These are phyloP conservation scores for Delphinus delphis DNA, from an alignment of 2,113 vertebrate genomes.

Conservation along the genomic window DNA sequence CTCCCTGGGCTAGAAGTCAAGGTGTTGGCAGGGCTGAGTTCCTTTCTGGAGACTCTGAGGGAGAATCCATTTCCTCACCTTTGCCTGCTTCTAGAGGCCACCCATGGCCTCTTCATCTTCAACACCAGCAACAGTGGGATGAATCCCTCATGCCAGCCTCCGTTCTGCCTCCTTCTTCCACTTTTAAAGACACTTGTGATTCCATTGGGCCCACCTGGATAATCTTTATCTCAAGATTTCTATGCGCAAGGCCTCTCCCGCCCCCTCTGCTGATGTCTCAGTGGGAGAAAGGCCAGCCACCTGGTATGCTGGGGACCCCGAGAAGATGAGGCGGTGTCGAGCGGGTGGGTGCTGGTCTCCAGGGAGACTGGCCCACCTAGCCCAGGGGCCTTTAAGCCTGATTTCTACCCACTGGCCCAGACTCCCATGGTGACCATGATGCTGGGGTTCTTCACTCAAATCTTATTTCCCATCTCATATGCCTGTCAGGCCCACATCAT, in stretches of 20 bases:
- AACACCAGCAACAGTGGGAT: background rate
- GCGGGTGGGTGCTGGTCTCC: background rate
- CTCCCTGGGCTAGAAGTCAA: background rate
- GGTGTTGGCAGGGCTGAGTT: fast-evolving
- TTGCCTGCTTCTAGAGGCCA: background rate
- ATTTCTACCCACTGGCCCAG: background rate
- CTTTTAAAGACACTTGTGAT: background rate
- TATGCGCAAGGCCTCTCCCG: background rate
- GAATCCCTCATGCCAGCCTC: background rate
- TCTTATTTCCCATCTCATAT: background rate
- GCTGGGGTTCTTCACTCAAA: background rate
- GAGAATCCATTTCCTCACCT: background rate
- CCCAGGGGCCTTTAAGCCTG: background rate
- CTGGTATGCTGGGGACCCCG: background rate
- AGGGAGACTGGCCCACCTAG: background rate
- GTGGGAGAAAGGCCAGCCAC: background rate
- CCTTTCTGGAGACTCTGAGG: background rate
- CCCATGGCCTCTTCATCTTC: background rate
- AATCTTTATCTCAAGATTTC: background rate
- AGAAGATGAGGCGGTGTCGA: background rate
- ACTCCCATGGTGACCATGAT: background rate
- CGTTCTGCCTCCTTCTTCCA: background rate
- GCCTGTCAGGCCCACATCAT: background rate
- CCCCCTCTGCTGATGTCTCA: background rate
- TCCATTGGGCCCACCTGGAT: background rate